Conservation (phyloP, 30 jellyfish, hydroid and myxozoan genomes). For the Cassiopea andromeda region DNA sequence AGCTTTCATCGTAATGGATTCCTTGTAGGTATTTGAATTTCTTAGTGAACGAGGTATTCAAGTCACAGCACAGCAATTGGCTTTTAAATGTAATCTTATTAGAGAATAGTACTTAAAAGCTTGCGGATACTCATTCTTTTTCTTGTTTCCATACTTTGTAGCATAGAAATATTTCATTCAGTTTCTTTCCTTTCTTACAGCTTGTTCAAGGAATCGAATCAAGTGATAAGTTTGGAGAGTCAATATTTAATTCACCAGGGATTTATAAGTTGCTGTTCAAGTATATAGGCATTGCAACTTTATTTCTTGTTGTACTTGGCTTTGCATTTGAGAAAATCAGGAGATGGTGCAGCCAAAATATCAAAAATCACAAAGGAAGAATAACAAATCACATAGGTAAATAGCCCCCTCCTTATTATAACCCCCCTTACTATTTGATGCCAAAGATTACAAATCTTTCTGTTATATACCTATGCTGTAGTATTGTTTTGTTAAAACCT, state of each 20-base stretch:
- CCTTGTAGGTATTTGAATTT: too few relatives aligned
- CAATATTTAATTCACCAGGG: conserved; percentile 48
- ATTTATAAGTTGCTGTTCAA: conserved; percentile 42
- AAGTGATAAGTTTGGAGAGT: neutral
- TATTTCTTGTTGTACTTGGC: conserved; percentile 34
- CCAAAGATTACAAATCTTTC: too few relatives aligned
- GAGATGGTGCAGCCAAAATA: neutral
- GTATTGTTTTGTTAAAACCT: too few relatives aligned
- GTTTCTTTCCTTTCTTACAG: neutral
- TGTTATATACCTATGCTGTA: too few relatives aligned
- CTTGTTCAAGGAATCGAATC: conserved; percentile 9
- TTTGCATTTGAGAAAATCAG: conserved; percentile 38
- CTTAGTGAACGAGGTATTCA: too few relatives aligned
- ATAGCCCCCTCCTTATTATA: neutral
- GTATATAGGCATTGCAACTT: conserved; percentile 34
- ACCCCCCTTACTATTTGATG: too few relatives aligned
- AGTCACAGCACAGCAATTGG: too few relatives aligned
- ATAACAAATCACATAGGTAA: conserved; percentile 12
- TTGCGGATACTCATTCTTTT: too few relatives aligned
- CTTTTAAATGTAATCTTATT: too few relatives aligned
- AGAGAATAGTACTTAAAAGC: too few relatives aligned
- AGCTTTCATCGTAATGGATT: too few relatives aligned
- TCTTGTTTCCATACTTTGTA: neutral
- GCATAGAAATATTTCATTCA: neutral
- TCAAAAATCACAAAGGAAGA: conserved; percentile 5